Evolutionary conservation across 1,140 invertebrate genomes (phyloP).

Genomic region (Meloidogyne chitwoodi): DNA sequence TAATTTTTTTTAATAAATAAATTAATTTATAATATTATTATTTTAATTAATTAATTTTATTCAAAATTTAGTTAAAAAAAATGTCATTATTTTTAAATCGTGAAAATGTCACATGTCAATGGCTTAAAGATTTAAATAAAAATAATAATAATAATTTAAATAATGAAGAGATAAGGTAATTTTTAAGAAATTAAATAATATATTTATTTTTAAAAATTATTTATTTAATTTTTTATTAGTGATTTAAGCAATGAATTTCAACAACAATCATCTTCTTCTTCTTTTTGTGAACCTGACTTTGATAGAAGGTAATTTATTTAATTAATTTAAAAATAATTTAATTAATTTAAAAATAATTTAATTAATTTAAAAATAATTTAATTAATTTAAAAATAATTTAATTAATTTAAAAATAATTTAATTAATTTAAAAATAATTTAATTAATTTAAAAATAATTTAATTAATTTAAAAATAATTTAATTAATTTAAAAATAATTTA

Average conservation of each 20-base stretch:
- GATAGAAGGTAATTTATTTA: not conserved
- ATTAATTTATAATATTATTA: no score
- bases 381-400: slow-evolving; percentile 13
- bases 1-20: no score
- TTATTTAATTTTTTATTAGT: not conserved
- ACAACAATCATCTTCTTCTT: not conserved
- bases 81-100: no score
- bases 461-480: slow-evolving; percentile 13
- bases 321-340: not conserved
- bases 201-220: not conserved
- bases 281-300: slow-evolving; percentile 1
- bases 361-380: not conserved
- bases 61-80: no score
- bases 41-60: no score
- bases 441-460: slow-evolving; percentile 13
- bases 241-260: not conserved
- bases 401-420: slow-evolving; percentile 13
- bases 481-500: slow-evolving; percentile 13
- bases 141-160: not conserved
- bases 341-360: not conserved
- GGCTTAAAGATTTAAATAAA: not conserved
- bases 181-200: no score
- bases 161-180: no score
- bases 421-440: slow-evolving; percentile 13
- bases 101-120: not conserved